Conservation (phyloP, 1,140 invertebrate species). For the Charaxes varanes region DNA sequence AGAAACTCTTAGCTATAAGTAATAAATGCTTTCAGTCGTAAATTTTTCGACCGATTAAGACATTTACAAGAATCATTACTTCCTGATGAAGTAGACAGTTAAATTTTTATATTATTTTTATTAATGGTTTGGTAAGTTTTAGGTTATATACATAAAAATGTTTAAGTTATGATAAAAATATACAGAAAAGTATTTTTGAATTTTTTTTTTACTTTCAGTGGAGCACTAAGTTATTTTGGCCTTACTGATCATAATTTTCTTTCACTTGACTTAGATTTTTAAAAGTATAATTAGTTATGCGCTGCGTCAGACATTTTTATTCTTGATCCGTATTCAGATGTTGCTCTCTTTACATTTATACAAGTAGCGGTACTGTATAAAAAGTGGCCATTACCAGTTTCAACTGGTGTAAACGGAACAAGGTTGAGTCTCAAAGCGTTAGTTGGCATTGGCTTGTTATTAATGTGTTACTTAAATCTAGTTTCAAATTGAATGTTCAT, state of each 20-base stretch:
- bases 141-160: too few species aligned
- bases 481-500: conserved; percentile 2
- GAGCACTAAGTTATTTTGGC: too few species aligned
- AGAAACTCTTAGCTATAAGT: conserved; percentile 15
- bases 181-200: too few species aligned
- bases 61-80: conserved; percentile 17
- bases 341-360: conserved; percentile 31
- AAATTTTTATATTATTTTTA: too few species aligned
- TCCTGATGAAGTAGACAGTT: too few species aligned
- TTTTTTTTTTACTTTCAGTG: too few species aligned
- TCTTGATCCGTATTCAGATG: conserved; percentile 41
- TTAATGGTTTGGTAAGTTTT: too few species aligned
- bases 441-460: conserved; percentile 35
- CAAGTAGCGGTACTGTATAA: conserved; percentile 41
- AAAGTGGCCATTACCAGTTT: conserved; percentile 37
- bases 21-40: conserved; percentile 17
- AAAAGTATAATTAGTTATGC: conserved; percentile 4
- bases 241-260: too few species aligned
- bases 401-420: conserved; percentile 38
- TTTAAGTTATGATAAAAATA: too few species aligned
- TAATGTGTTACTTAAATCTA: conserved; percentile 21
- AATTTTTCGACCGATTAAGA: conserved; percentile 13
- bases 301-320: conserved; percentile 27
- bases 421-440: conserved; percentile 38
- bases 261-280: too few species aligned